Evolutionary conservation across 2,888 invertebrate species (phyloP).

Genomic region (Sturmia bella): DNA sequence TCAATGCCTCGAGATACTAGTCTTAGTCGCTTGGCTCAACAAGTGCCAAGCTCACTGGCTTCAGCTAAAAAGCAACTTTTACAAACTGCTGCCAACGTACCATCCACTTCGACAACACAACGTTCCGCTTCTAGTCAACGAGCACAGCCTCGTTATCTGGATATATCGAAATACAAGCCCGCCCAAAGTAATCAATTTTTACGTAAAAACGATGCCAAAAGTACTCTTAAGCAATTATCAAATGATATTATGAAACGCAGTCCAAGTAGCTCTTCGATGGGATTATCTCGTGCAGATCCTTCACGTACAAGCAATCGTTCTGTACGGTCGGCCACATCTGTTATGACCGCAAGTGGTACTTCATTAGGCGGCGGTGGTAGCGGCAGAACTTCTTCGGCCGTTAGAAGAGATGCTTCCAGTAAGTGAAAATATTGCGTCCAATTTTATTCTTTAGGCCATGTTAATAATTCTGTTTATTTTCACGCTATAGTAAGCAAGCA

Average conservation of each 20-base stretch:
- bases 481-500: conserved; percentile 84
- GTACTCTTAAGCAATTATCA: conserved; percentile 78
- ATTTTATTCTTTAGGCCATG: too few species aligned
- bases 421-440: conserved; percentile 48
- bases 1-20: conserved; percentile 82
- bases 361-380: conserved; percentile 73
- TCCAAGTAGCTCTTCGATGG: conserved; percentile 81
- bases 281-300: conserved; percentile 78
- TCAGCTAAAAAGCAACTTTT: conserved; percentile 81
- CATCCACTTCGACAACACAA: conserved; percentile 62
- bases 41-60: conserved; percentile 81
- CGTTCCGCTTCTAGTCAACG: conserved; percentile 73
- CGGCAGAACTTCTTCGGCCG: conserved; percentile 76
- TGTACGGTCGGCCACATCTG: conserved; percentile 78
- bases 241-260: conserved; percentile 78
- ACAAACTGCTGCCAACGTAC: conserved; percentile 76
- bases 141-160: conserved; percentile 83
- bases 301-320: conserved; percentile 80
- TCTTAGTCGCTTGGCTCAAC: conserved; percentile 80
- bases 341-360: conserved; percentile 77
- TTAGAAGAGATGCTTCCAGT: conserved; percentile 79
- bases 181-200: conserved; percentile 83
- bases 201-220: conserved; percentile 84
- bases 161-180: conserved; percentile 85
- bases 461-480: conserved; percentile 51